Evolutionary conservation across 2,888 invertebrate genomes (phyloP).

Genomic region (Agriopis leucophaearia): DNA sequence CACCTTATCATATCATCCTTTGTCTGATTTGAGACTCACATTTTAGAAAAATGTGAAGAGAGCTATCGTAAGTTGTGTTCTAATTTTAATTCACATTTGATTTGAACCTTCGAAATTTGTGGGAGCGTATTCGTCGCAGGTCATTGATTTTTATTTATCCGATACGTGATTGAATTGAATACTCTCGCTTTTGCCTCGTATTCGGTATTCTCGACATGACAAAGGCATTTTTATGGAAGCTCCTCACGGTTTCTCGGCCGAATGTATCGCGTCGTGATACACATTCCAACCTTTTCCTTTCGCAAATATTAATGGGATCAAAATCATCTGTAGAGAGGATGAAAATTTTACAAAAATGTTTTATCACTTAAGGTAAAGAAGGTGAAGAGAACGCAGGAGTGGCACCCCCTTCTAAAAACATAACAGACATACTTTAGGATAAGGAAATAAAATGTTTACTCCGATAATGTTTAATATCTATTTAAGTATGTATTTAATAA

Average conservation of each 20-base stretch:
- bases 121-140: constrained; percentile 46
- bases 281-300: constrained; percentile 42
- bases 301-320: constrained; percentile 28
- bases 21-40: too few relatives aligned
- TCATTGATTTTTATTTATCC: constrained; percentile 56
- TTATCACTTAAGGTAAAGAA: too few relatives aligned
- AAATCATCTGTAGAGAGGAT: constrained; percentile 9
- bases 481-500: too few relatives aligned
- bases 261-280: constrained; percentile 43
- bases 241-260: constrained; percentile 61
- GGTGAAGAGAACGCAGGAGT: too few relatives aligned
- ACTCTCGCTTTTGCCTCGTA: constrained; percentile 67
- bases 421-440: too few relatives aligned
- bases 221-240: constrained; percentile 53
- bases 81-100: constrained; percentile 42
- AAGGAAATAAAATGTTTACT: too few relatives aligned
- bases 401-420: too few relatives aligned
- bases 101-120: constrained; percentile 46
- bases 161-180: constrained; percentile 66
- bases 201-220: constrained; percentile 58
- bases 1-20: too few relatives aligned
- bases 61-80: constrained; percentile 11
- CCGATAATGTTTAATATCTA: too few relatives aligned
- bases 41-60: neutral
- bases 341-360: neutral